phyloP scores from a whole-genome alignment of 2,888 invertebrate species.

The Limnephilus marmoratus region DNA sequence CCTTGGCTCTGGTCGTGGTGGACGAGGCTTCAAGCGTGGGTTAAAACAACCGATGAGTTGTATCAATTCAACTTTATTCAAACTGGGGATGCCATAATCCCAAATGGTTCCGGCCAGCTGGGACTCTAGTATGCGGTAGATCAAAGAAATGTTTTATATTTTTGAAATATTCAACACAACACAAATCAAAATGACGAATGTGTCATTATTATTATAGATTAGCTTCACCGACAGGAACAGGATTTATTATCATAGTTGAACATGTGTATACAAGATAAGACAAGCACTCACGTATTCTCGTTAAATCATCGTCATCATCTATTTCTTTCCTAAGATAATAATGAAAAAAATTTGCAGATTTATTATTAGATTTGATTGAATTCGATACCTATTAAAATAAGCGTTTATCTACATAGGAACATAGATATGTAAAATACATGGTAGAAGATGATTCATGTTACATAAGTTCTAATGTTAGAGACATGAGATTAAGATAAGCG shows the following conservation, averaged over 20 bases:
- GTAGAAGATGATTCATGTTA: not conserved
- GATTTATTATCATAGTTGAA: not conserved
- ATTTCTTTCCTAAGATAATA: not conserved
- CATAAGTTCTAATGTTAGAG: not conserved
- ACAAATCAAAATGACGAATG: not conserved
- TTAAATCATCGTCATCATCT: not conserved
- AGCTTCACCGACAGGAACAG: not conserved
- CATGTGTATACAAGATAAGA: not conserved
- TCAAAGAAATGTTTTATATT: not conserved
- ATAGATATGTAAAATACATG: not conserved
- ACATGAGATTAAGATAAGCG: not conserved
- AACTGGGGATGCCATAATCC: not conserved
- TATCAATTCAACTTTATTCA: not conserved
- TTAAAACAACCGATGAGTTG: no score
- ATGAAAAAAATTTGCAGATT: not conserved
- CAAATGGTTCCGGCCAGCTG: not conserved
- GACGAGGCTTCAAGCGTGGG: no score
- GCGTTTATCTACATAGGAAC: not conserved
- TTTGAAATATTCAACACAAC: not conserved
- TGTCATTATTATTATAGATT: not conserved
- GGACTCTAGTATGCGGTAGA: not conserved
- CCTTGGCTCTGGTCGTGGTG: no score
- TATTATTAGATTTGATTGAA: not conserved
- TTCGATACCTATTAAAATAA: not conserved
- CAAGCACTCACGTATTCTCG: not conserved